A percentile compares a stretch with the other conserved stretches of the same genome.
phyloP scores from a whole-genome alignment of 1,140 invertebrate species.

The Lamellibrachia luymesi region DNA sequence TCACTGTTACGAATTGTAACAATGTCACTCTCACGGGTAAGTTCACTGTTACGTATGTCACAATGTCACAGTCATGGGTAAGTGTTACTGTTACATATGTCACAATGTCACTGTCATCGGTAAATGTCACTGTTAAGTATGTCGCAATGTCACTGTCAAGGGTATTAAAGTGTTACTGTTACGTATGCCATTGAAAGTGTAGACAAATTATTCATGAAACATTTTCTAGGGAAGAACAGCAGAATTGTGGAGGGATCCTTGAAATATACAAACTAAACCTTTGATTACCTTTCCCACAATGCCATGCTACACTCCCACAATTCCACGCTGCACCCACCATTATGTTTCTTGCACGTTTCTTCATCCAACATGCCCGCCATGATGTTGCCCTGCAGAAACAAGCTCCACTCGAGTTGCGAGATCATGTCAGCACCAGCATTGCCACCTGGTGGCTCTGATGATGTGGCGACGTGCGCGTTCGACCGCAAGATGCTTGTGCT shows the following conservation, averaged over 20 bases:
- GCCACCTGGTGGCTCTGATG: background rate
- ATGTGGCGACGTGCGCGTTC: conserved; percentile 31
- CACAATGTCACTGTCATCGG: background rate
- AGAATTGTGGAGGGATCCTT: background rate
- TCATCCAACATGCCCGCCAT: conserved; percentile 50
- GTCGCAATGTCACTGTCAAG: background rate
- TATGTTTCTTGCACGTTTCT: conserved; percentile 36
- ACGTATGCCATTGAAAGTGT: background rate
- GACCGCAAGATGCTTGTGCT: conserved; percentile 49
- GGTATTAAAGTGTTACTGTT: background rate
- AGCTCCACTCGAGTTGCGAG: conserved; percentile 46
- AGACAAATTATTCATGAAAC: background rate
- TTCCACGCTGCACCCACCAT: conserved; percentile 32
- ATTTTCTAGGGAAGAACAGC: background rate
- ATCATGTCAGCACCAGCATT: conserved; percentile 34
- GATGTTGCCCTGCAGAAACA: conserved; percentile 51
- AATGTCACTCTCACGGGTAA: too few relatives aligned
- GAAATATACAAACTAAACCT: too few relatives aligned
- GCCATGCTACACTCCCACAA: background rate
- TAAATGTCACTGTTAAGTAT: background rate
- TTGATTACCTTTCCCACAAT: background rate
- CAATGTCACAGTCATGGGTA: background rate
- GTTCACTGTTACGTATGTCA: too few relatives aligned
- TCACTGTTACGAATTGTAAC: too few relatives aligned
- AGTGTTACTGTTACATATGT: background rate